phyloP scores from a whole-genome alignment of 2,797 vertebrate species.

The Prunella strophiata region DNA sequence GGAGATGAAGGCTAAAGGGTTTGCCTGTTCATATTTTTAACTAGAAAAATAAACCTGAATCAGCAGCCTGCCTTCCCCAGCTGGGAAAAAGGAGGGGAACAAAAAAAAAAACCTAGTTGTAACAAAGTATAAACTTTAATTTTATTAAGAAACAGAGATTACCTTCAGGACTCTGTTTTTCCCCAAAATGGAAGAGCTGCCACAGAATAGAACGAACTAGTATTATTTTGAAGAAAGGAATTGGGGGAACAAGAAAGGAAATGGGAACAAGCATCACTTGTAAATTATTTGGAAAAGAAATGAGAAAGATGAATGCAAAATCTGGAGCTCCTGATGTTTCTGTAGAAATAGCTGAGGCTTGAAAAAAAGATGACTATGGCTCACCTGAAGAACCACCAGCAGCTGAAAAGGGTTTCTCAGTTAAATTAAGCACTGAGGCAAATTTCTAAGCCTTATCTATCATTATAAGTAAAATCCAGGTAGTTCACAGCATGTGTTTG shows the following conservation, averaged over 20 bases:
- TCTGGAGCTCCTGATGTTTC: neutral
- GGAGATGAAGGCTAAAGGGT: neutral
- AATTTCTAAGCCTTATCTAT: neutral
- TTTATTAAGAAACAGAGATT: neutral
- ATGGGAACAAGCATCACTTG: neutral
- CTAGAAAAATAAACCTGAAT: neutral
- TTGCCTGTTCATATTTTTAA: neutral
- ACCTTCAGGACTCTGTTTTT: neutral
- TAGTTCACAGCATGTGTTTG: neutral
- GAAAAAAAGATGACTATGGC: neutral
- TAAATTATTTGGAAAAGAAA: neutral
- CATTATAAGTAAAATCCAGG: neutral
- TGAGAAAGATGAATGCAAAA: neutral
- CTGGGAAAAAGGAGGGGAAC: neutral
- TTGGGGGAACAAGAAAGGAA: neutral
- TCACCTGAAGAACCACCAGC: neutral
- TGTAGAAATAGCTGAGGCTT: neutral
- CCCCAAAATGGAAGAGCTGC: neutral
- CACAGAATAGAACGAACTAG: neutral
- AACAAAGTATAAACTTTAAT: neutral
- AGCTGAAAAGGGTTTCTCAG: neutral
- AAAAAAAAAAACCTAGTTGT: neutral
- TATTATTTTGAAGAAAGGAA: neutral
- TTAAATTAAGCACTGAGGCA: neutral
- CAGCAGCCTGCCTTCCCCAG: neutral